Evolutionary conservation across 1,140 invertebrate genomes (phyloP).

Genomic region (Triops cancriformis): DNA sequence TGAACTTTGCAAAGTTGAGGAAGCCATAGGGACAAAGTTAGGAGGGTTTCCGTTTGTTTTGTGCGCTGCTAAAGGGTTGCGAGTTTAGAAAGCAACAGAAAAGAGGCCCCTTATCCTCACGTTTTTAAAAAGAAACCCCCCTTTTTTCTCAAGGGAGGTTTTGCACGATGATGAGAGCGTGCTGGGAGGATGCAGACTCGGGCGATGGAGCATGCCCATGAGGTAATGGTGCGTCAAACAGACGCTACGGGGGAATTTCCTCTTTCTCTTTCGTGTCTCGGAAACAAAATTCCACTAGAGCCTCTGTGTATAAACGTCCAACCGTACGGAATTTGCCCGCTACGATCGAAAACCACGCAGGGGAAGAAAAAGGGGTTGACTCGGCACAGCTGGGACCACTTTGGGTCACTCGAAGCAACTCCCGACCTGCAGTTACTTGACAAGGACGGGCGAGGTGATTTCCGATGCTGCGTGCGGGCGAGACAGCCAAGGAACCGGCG

Average conservation of each 20-base stretch:
- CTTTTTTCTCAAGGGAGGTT: background rate
- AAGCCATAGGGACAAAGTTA: background rate
- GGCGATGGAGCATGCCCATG: conserved; percentile 8
- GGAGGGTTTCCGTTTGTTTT: background rate
- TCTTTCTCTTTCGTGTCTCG: background rate
- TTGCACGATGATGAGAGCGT: conserved; percentile 12
- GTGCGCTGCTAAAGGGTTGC: background rate
- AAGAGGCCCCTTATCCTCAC: background rate
- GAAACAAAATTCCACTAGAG: background rate
- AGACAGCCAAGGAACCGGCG: background rate
- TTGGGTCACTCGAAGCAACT: background rate
- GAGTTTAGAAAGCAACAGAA: background rate
- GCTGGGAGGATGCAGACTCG: background rate
- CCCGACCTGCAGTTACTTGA: background rate
- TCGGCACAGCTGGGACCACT: conserved; percentile 8
- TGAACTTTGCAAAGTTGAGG: background rate
- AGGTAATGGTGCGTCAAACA: conserved; percentile 9
- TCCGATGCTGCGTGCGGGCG: background rate
- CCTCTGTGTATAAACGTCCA: background rate
- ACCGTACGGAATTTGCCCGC: background rate
- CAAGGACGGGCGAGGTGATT: background rate
- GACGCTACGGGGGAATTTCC: background rate
- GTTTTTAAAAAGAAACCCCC: background rate
- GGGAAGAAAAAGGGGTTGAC: background rate
- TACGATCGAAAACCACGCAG: background rate